These are phyloP conservation scores for Saguinus midas DNA, from an alignment of 2,113 vertebrate species.

Conservation along the genomic window DNA sequence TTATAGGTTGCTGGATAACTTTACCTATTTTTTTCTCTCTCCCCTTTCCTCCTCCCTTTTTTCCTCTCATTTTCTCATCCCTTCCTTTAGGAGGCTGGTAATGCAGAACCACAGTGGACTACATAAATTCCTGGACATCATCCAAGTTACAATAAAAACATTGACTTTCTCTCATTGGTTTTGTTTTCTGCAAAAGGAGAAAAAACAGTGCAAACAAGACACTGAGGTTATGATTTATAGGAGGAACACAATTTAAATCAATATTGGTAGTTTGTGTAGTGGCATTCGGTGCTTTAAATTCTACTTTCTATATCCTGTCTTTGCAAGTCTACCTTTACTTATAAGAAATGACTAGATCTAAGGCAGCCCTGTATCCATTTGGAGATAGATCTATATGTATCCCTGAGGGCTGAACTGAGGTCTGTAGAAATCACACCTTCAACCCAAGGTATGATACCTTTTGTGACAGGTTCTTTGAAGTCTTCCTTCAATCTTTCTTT, in stretches of 20 bases:
- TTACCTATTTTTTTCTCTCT: not conserved
- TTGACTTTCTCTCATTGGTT: not conserved
- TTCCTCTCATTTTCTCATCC: not conserved
- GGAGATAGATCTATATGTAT: slow-evolving; percentile 32
- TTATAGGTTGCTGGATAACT: not conserved
- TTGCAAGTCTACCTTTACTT: slow-evolving; percentile 49
- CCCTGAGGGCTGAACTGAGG: slow-evolving; percentile 44
- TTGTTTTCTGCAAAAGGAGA: not conserved
- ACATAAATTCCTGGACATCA: not conserved
- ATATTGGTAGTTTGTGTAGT: slow-evolving; percentile 29
- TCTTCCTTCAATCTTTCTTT: slow-evolving; percentile 77
- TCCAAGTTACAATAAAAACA: not conserved
- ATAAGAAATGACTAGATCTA: slow-evolving; percentile 58
- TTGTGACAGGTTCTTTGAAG: slow-evolving; percentile 77
- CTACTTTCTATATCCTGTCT: not conserved
- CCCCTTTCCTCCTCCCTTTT: not conserved
- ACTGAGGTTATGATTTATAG: not conserved
- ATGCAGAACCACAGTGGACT: not conserved
- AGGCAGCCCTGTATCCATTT: slow-evolving; percentile 6
- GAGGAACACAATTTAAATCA: slow-evolving; percentile 25
- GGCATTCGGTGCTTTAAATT: slow-evolving; percentile 30
- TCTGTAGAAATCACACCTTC: slow-evolving; percentile 73
- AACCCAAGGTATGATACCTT: slow-evolving; percentile 70
- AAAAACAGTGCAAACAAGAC: not conserved
- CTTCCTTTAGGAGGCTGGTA: not conserved